Evolutionary conservation across 2,113 vertebrate species (phyloP), one percentile per base, ranked within the genome.

Genomic region (Lepidothrix coronata): DNA sequence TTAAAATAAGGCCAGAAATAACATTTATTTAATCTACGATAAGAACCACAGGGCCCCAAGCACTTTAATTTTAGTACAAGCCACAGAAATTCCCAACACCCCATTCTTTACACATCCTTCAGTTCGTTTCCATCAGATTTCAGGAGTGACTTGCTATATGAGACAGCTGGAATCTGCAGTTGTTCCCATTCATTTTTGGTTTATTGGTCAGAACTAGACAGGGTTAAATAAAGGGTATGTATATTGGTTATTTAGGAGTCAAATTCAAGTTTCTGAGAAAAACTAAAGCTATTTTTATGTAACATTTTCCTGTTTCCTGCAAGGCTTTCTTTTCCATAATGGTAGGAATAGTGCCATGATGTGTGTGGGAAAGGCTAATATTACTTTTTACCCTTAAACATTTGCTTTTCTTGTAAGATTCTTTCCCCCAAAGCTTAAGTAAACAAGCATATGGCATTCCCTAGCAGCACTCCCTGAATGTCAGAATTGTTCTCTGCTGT

Each of bases 1-100:
- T 94, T 79, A 76, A 94, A 94, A 82, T 62, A 75, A 84, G 43
- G 81, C 85, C 94, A 95, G 84, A 94, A 96, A 89, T 39, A 96
- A 91, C 70, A 89, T 78, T 78, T 86, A 71, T 70, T 62, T 70
- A 73, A 78, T 48, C 68, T 67, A 20, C 0, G 8, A 86, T 17
- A 88, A 74, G 86, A 95, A 71, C 24, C 87, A 81, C 52, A 78
- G 59, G 48, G 76, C 73, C 31, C 12, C 70, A 76, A 49, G 87
- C 55, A 88, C 78, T 95, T 93, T 17, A 76, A 61, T 92, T 91
- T 77, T 46, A 54, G 48, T 48, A 43, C 24, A 78, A 84, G 9
- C 44, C 83, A 88, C 76, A 93, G 83, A 91, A 89, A 70, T 76
- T 91, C 87, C 94, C 85, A 93, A 79, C 93, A 82, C 37, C 23